Percentiles rank a stretch among this genome's conserved stretches.
These are phyloP conservation scores for Apodemia mormo DNA, from an alignment of 2,888 invertebrate species.

Conservation along the genomic window DNA sequence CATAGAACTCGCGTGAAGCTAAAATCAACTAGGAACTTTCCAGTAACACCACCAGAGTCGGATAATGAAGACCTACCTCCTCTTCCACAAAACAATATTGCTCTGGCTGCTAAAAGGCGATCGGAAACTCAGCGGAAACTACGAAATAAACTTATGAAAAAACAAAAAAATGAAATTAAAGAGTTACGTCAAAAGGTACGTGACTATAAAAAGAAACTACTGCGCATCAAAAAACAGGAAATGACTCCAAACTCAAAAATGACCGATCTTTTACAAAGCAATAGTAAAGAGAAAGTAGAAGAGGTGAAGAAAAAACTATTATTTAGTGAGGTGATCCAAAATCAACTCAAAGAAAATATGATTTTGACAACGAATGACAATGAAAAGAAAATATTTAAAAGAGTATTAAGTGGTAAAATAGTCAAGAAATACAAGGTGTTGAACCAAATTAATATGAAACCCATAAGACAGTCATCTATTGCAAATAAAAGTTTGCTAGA, in stretches of 20 bases:
- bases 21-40: constrained; percentile 19
- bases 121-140: too few species aligned
- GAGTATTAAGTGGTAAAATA: neutral
- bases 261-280: constrained; percentile 32
- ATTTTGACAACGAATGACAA: constrained; percentile 1
- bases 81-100: neutral
- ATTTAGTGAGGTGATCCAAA: constrained; percentile 34
- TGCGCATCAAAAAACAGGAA: too few species aligned
- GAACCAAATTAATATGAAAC: too few species aligned
- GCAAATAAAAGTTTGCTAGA: too few species aligned
- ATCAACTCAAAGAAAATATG: constrained; percentile 33
- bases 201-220: too few species aligned
- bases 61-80: neutral
- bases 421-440: too few species aligned
- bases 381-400: constrained; percentile 14
- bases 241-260: constrained; percentile 34
- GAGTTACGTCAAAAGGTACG: too few species aligned
- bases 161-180: neutral
- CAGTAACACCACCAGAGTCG: neutral
- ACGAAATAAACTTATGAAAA: neutral
- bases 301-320: constrained; percentile 32
- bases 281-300: constrained; percentile 32
- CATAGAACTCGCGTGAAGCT: constrained; percentile 32
- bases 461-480: too few species aligned
- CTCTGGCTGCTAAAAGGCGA: constrained; percentile 12